These are phyloP conservation scores for Muntiacus reevesi DNA, from an alignment of 2,113 vertebrate species.

Conservation along the genomic window DNA sequence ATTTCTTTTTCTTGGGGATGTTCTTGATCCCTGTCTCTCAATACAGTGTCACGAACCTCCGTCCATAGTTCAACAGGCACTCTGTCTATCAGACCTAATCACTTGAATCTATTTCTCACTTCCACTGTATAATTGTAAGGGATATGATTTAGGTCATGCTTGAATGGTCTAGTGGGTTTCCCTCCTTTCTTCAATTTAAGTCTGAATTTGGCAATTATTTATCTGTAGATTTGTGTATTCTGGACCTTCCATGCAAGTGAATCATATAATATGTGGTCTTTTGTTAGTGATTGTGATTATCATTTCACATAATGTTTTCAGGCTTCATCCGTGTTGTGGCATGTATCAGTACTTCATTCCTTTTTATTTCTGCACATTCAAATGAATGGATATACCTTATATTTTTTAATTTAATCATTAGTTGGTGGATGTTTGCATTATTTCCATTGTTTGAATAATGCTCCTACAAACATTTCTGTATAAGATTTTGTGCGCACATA, in stretches of 20 bases:
- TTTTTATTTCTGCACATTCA: background rate
- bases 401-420: background rate
- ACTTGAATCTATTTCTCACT: background rate
- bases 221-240: background rate
- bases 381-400: background rate
- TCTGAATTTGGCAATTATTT: background rate
- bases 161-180: background rate
- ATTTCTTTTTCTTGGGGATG: background rate
- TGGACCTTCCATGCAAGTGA: background rate
- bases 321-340: background rate
- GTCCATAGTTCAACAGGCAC: background rate
- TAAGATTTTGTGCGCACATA: background rate
- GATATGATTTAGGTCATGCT: background rate
- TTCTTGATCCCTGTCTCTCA: background rate
- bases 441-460: background rate
- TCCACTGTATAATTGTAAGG: background rate
- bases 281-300: background rate
- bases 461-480: background rate
- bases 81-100: background rate
- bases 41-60: background rate
- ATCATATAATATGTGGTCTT: background rate
- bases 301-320: background rate
- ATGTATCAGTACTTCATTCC: background rate
- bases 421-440: background rate
- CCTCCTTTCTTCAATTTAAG: background rate